Base-by-base conservation (phyloP, 1,140 invertebrate species). In the Ectropis grisescens region DNA sequence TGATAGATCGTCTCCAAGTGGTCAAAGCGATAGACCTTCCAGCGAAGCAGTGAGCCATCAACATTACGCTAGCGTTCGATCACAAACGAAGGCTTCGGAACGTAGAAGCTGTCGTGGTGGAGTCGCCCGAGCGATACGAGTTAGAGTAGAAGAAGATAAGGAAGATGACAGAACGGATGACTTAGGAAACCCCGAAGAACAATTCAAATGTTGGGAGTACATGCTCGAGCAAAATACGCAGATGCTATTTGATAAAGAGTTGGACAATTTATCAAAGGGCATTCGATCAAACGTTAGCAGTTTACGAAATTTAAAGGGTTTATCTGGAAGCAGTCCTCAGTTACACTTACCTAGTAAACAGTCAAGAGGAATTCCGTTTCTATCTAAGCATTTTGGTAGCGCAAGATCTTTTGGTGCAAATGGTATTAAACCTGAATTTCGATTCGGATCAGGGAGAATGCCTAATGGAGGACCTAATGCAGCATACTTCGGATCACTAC, bases 141-240 rank as follows among this genome's bases (percentile, higher is more conserved):
- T 81, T 37, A 53, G 85, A 44, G 83, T 84, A 11, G 87, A 89
- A 54, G 86, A 87, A 57, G 84, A 87, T 23, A 82, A 84, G 47
- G 87, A 87, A 52, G 87, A 87, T 28, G 86, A 88, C 34, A 86
- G 87, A 76, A 53, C 46, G 7, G 76, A 79, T 15, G 74, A 75
- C 15, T 10, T 54, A 12, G 44, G 60, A 0, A 61, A 58, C 13
- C 92, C 90, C 2, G 93, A 94, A 48, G 93, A 96, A 59, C 93
- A 94, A 60, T 94, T 94, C 56, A 91, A 93, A 47, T 94, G 93
- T 54, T 96, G 93, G 93, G 93, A 96, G 51, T 96, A 95, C 55
- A 95, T 95, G 91, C 65, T 96, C 11, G 93, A 95, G 58, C 92
- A 95, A 71, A 96, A 96, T 54, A 94, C 93, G 0, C 93, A 95